Evolutionary conservation across 1,140 invertebrate genomes (phyloP).

Genomic region (Nebria ingens): DNA sequence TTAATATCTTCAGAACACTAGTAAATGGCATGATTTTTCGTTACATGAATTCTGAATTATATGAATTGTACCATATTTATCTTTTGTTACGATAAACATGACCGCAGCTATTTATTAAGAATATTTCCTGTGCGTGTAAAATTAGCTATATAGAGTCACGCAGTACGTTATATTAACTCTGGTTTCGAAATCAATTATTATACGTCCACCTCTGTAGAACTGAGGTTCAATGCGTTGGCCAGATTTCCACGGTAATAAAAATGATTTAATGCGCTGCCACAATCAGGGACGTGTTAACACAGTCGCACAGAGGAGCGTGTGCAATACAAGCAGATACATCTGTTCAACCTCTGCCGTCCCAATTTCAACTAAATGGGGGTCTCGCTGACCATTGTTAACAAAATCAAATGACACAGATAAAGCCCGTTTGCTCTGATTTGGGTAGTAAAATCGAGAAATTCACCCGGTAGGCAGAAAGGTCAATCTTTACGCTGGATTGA

Average conservation of each 20-base stretch:
- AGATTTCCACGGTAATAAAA: neutral
- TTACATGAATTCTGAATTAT: no score
- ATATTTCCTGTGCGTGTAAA: neutral
- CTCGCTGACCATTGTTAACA: neutral
- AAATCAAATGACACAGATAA: neutral
- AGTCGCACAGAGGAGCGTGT: neutral
- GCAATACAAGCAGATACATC: neutral
- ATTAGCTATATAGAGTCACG: neutral
- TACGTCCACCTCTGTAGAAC: neutral
- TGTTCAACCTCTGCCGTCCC: neutral
- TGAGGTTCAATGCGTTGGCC: neutral
- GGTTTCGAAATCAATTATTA: neutral
- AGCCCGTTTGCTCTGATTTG: neutral
- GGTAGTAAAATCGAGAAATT: neutral
- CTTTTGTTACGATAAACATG: no score
- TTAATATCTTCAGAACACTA: no score
- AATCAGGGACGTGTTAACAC: neutral
- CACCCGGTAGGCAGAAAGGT: neutral
- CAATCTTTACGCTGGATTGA: neutral
- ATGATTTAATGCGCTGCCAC: neutral
- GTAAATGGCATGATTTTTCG: no score
- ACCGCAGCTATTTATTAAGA: neutral
- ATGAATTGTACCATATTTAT: no score
- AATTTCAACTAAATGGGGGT: neutral
- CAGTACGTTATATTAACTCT: neutral